Percentiles rank a stretch among this genome's conserved stretches.
These are phyloP conservation scores for Cordilura impudica DNA, from an alignment of 2,888 invertebrate genomes.

Conservation along the genomic window DNA sequence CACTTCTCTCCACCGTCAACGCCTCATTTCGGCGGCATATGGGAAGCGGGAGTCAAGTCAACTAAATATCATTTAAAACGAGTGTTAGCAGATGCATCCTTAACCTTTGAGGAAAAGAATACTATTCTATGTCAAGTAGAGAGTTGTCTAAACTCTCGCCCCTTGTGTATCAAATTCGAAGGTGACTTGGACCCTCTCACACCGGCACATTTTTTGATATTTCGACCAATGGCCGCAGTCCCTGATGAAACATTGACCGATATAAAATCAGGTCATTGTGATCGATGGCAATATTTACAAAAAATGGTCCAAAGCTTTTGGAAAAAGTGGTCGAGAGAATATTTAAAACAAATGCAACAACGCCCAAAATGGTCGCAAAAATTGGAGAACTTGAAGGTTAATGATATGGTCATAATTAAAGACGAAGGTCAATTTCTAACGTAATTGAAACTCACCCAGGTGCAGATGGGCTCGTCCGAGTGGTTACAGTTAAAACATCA, in stretches of 20 bases:
- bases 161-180: conserved; percentile 34
- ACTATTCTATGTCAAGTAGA: conserved; percentile 48
- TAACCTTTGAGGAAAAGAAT: conserved; percentile 42
- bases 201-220: conserved; percentile 38
- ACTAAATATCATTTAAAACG: conserved; percentile 41
- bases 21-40: conserved; percentile 46
- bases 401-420: too few relatives aligned
- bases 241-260: conserved; percentile 8
- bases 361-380: conserved; percentile 5
- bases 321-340: conserved; percentile 29
- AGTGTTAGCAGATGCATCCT: conserved; percentile 18
- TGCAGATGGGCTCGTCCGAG: too few relatives aligned
- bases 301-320: conserved; percentile 20
- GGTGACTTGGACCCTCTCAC: conserved; percentile 40
- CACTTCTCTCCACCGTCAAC: conserved; percentile 28
- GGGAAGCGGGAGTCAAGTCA: conserved; percentile 42
- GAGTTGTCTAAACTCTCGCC: conserved; percentile 34
- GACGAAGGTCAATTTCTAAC: too few relatives aligned
- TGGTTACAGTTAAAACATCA: too few relatives aligned
- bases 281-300: conserved; percentile 38
- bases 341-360: conserved; percentile 19
- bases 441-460: too few relatives aligned
- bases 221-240: conserved; percentile 20
- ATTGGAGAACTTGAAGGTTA: too few relatives aligned
- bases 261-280: neutral